Base-by-base conservation (phyloP, 2,888 invertebrate genomes). In the Galeruca laticollis region DNA sequence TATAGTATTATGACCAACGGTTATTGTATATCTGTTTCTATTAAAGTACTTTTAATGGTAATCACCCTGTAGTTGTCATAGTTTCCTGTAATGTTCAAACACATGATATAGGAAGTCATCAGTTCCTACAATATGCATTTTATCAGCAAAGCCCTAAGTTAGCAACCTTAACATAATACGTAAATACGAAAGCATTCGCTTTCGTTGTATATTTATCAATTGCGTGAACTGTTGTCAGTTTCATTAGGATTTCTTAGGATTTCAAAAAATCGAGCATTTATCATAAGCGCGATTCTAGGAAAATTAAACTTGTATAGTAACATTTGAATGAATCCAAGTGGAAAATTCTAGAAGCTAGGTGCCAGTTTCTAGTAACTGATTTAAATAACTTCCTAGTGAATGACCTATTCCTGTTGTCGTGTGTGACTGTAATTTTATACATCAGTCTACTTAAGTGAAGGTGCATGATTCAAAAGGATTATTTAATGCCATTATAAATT, bases 371-470 rank as follows among this genome's bases (percentile, higher is more conserved):
- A 37, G 0, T 37, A 37, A 40, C 40, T 2, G n/a, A 40, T 40
- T 40, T 5, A 40, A 40, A 40, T 40, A 13, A n/a, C 26, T 26
- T 26, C 26, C 26, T 0, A 26, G 26, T 26, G 40, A 13, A 13
- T 40, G 13, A n/a, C 40, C 40, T 40, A 4, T 40, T 40, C n/a
- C 40, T 40, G n/a, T 40, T 40, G 4, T 40, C 40, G 40, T 40
- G 40, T 40, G 40, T 40, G 40, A 40, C 40, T 40, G 40, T 40
- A 40, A 40, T n/a, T 40, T 40, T n/a, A 40, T 40, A 37, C 11
- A 11, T 37, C 2, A 37, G 11, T 11, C 35, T 37, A 40, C n/a
- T 40, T n/a, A 5, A n/a, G n/a, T 40, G 40, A n/a, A 40, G 13
- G 40, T 13, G 5, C n/a, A 40, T 40, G 13, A 5, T 40, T 40